Evolutionary conservation across 2,888 invertebrate genomes (phyloP), one percentile per base, ranked within the genome.

Genomic region (Beris chalybata): DNA sequence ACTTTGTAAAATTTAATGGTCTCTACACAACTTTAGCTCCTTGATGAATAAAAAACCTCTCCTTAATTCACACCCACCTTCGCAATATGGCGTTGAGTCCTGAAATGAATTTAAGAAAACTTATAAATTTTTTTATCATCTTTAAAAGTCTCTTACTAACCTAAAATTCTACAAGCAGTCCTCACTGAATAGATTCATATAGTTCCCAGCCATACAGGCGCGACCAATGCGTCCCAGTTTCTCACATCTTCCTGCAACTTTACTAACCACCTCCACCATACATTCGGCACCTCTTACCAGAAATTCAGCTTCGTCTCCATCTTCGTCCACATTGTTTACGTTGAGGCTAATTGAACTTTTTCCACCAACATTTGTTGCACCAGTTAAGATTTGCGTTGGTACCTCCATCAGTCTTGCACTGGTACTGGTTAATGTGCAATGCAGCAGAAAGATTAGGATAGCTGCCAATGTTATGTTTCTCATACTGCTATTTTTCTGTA

Each of bases 121-220:
- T 22, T 22, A 22, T 22, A 1, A 22, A 22, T 2, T 22, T 22
- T 22, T 22, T 22, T 2, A 22, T 22, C 3, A 22, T 22, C 22
- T 22, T 22, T 1, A 3, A 22, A 22, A 22, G 22, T 22, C 22
- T 3, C 3, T 22, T 22, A 22, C 22, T 22, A 1, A 22, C 22
- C 22, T 22, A 3, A 22, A 22, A 22, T 50, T 32, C 55, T 67
- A 64, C 7, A 52, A 57, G 47, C 67, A 67, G 5, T 59, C 59
- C 12, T 47, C 29, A 53, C 52, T 64, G 52, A 67, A 55, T 31
- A 64, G 22, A 64, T 64, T 64, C 64, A 67, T 67, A 47, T 67
- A 67, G 32, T 47, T 52, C 12, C 67, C 67, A 45, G 67, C 64
- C 43, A 67, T 45, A 55, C 67, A 67, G 4, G 57, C 67, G 59